A percentile compares a stretch with the other conserved stretches of the same genome.
These are phyloP conservation scores for Drosophila ironensis DNA, from an alignment of 1,140 invertebrate genomes.

Conservation along the genomic window DNA sequence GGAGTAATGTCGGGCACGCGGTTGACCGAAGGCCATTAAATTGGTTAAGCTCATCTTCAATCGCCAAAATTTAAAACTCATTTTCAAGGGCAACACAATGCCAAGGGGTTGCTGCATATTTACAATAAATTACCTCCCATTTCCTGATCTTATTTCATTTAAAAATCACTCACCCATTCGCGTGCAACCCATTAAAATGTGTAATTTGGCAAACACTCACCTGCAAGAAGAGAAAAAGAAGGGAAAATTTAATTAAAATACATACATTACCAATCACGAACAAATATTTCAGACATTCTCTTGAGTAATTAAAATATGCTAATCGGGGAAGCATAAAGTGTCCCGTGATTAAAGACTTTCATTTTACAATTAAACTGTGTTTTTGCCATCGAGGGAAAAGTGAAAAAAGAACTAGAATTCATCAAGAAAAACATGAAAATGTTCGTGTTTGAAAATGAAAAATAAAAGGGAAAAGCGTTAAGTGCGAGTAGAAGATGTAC, in stretches of 20 bases:
- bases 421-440: constrained; percentile 58
- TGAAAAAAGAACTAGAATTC: constrained; percentile 32
- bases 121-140: background rate
- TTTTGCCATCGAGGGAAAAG: background rate
- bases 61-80: too few species aligned
- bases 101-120: too few species aligned
- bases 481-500: background rate
- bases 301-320: constrained; percentile 50
- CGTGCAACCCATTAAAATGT: background rate
- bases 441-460: constrained; percentile 26
- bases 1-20: background rate
- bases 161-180: constrained; percentile 11
- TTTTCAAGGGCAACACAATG: too few species aligned
- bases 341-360: constrained; percentile 6
- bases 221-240: constrained; percentile 49
- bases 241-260: constrained; percentile 40
- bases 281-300: background rate
- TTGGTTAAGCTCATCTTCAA: background rate
- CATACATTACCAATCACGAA: background rate
- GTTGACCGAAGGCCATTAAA: too few species aligned
- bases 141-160: background rate
- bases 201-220: constrained; percentile 38
- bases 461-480: background rate
- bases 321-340: background rate
- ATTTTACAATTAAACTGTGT: constrained; percentile 3